phyloP scores from a whole-genome alignment of 2,888 invertebrate genomes.

The Maniola hyperantus region DNA sequence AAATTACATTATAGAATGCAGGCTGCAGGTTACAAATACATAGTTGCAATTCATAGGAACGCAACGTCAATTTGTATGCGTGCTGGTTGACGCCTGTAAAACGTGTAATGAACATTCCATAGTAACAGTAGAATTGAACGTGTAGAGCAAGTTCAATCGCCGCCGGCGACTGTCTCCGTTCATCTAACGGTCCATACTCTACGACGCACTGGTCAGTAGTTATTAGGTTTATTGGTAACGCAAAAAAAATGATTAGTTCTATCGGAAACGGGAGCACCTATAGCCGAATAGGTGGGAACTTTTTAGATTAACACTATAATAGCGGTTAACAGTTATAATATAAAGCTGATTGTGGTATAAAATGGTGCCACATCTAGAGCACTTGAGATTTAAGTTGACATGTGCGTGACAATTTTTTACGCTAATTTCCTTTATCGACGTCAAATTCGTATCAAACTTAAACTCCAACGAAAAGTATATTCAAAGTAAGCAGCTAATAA shows the following conservation, averaged over 20 bases:
- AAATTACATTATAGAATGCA: constrained; percentile 21
- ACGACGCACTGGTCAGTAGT: constrained; percentile 35
- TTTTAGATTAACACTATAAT: not conserved
- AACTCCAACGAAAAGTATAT: too few relatives aligned
- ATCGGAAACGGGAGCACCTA: constrained; percentile 22
- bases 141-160: constrained; percentile 44
- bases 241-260: constrained; percentile 41
- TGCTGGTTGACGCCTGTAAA: constrained; percentile 32
- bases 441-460: too few relatives aligned
- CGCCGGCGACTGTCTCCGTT: constrained; percentile 48
- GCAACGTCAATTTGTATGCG: constrained; percentile 37
- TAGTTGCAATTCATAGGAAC: constrained; percentile 34
- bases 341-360: not conserved
- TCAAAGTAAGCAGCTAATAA: too few relatives aligned
- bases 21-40: constrained; percentile 12
- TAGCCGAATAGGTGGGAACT: constrained; percentile 1
- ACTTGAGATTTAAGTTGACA: not conserved
- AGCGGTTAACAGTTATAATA: constrained; percentile 13
- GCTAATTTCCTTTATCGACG: not conserved
- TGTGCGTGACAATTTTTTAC: constrained; percentile 14
- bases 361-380: constrained; percentile 9
- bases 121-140: constrained; percentile 46
- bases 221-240: constrained; percentile 38
- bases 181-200: constrained; percentile 62
- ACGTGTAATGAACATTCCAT: constrained; percentile 34